phyloP scores from a whole-genome alignment of 2,888 invertebrate genomes.

The Drosophila peninsularis region DNA sequence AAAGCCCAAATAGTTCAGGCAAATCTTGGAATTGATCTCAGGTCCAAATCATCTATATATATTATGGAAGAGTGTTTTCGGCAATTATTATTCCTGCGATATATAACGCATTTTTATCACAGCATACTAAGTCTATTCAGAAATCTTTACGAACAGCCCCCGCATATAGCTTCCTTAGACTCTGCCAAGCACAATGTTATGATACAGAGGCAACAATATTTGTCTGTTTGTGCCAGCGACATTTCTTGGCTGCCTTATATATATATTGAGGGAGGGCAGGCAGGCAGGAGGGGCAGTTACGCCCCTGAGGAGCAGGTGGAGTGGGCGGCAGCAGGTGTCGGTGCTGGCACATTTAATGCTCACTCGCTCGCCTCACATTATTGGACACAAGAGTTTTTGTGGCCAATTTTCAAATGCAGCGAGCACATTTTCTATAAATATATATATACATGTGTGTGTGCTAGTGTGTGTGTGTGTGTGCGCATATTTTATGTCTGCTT shows the following conservation, averaged over 20 bases:
- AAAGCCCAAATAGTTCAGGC: neutral
- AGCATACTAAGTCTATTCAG: neutral
- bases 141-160: slow-evolving; percentile 1
- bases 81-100: no score
- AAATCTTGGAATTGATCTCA: neutral
- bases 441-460: neutral
- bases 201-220: slow-evolving; percentile 59
- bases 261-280: slow-evolving; percentile 16
- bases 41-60: neutral
- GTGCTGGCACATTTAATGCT: slow-evolving; percentile 60
- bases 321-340: slow-evolving; percentile 52
- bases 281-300: neutral
- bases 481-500: slow-evolving; percentile 57
- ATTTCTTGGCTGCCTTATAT: slow-evolving; percentile 59
- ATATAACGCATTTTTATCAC: no score
- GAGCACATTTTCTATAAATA: slow-evolving; percentile 68
- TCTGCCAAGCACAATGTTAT: slow-evolving; percentile 32
- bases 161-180: slow-evolving; percentile 11
- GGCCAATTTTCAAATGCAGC: slow-evolving; percentile 77
- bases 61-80: no score
- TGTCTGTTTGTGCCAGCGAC: slow-evolving; percentile 47
- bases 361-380: slow-evolving; percentile 54
- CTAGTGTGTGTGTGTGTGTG: neutral
- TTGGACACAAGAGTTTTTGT: slow-evolving; percentile 63
- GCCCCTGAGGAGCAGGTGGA: slow-evolving; percentile 50